These are phyloP conservation scores for Drosophila quadrilineata DNA, from an alignment of 1,140 invertebrate genomes.

Conservation along the genomic window DNA sequence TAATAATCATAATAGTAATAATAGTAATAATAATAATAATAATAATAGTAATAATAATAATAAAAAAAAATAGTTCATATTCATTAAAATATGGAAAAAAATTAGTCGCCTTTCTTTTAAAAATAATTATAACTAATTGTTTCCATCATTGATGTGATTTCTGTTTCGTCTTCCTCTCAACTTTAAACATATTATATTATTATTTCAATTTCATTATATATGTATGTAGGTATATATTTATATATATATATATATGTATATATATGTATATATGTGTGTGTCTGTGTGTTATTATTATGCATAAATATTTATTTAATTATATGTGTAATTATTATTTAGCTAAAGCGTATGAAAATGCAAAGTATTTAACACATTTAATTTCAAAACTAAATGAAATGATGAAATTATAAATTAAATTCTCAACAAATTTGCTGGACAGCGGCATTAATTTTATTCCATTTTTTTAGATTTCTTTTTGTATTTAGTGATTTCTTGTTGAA, in stretches of 20 bases:
- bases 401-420: constrained; percentile 38
- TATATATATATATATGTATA: constrained; percentile 28
- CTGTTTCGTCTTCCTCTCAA: constrained; percentile 11
- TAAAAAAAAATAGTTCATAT: no score
- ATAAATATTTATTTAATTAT: constrained; percentile 57
- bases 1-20: constrained; percentile 54
- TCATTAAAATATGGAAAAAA: no score
- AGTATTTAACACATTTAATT: constrained; percentile 60
- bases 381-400: constrained; percentile 44
- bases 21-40: constrained; percentile 59
- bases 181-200: constrained; percentile 34
- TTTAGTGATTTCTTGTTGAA: constrained; percentile 15
- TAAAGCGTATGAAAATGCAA: constrained; percentile 78
- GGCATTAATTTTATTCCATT: constrained; percentile 37
- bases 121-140: constrained; percentile 60
- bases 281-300: constrained; percentile 36
- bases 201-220: constrained; percentile 39
- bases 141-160: constrained; percentile 21
- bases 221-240: constrained; percentile 20
- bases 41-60: constrained; percentile 62
- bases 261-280: constrained; percentile 30
- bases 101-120: constrained; percentile 31
- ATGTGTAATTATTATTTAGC: constrained; percentile 63
- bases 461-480: constrained; percentile 42
- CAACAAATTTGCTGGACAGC: constrained; percentile 46